These are phyloP conservation scores for Smutsia temminckii DNA, from an alignment of 2,797 vertebrate species.

Conservation along the genomic window DNA sequence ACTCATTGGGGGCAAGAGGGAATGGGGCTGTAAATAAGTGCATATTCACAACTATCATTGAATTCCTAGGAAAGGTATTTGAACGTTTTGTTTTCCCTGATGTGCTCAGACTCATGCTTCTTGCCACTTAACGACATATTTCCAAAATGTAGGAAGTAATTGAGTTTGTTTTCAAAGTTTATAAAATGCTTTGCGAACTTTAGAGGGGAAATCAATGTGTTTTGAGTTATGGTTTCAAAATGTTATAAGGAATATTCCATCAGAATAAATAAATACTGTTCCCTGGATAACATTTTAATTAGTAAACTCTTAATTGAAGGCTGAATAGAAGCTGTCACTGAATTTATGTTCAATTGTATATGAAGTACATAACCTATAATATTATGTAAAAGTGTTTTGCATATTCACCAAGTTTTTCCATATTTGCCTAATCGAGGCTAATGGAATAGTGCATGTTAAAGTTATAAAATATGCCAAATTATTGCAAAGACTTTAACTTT, in stretches of 20 bases:
- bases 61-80: not conserved
- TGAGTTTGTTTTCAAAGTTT: conserved; percentile 14
- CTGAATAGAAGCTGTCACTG: not conserved
- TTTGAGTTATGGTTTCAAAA: not conserved
- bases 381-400: conserved; percentile 6
- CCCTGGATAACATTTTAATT: conserved; percentile 17
- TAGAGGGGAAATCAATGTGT: not conserved
- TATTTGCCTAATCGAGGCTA: not conserved
- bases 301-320: not conserved
- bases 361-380: not conserved
- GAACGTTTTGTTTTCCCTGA: not conserved
- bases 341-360: not conserved
- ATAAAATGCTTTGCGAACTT: not conserved
- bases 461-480: not conserved
- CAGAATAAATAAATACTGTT: not conserved
- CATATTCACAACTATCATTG: not conserved
- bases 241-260: not conserved
- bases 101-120: not conserved
- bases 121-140: not conserved
- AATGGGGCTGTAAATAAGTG: not conserved
- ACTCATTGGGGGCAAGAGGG: not conserved
- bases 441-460: conserved; percentile 17
- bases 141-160: not conserved
- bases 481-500: not conserved
- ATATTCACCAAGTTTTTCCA: conserved; percentile 1